phyloP scores from a whole-genome alignment of 2,113 vertebrate genomes.

The Corynorhinus townsendii region DNA sequence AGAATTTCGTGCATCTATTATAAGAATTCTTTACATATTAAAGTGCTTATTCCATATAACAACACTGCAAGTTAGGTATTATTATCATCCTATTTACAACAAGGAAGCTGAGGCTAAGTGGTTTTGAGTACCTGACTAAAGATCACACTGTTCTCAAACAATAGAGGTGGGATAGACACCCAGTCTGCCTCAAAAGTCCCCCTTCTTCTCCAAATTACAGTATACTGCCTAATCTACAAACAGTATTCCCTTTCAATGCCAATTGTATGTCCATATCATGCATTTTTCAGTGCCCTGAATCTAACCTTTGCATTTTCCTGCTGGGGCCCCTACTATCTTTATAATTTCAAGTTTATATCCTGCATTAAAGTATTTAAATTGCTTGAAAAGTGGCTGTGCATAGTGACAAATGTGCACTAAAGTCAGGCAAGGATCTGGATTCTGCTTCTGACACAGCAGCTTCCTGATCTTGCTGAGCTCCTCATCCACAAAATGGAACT shows the following conservation, averaged over 20 bases:
- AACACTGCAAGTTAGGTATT: not conserved
- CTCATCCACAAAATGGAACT: not conserved
- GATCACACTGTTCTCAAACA: not conserved
- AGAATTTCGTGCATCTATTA: not conserved
- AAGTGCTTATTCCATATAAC: not conserved
- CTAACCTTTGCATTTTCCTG: not conserved
- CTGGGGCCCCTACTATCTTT: too few species aligned
- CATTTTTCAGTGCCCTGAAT: not conserved
- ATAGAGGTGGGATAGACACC: not conserved
- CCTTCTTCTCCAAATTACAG: not conserved
- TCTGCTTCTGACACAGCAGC: not conserved
- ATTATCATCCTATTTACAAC: not conserved
- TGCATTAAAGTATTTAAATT: not conserved
- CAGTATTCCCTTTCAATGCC: not conserved
- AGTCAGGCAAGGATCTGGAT: not conserved
- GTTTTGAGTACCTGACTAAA: not conserved
- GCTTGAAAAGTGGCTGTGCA: not conserved
- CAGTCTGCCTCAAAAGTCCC: not conserved
- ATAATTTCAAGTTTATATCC: not conserved
- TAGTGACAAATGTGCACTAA: not conserved
- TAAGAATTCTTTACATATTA: not conserved
- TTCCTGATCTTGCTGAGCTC: not conserved
- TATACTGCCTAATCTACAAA: not conserved
- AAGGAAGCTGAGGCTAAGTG: not conserved
- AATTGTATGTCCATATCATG: not conserved